Percentiles rank a stretch among this genome's conserved stretches.
Evolutionary conservation across 2,797 vertebrate species (phyloP).

Genomic region (Danio choprae): DNA sequence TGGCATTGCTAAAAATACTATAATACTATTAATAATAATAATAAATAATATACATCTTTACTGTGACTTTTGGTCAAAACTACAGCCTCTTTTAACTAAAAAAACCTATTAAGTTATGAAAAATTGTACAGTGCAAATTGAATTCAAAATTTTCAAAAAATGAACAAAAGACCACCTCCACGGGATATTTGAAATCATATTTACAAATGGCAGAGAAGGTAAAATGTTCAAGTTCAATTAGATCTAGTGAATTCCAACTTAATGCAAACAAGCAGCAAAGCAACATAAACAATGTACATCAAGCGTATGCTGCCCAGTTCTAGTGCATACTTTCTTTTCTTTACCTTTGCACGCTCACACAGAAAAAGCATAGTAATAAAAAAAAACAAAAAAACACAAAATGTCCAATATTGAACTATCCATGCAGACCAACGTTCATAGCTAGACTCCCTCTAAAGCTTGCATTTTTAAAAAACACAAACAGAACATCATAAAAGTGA

Average conservation of each 20-base stretch:
- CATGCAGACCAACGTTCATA: not conserved
- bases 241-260: not conserved
- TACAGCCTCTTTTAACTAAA: too few species aligned
- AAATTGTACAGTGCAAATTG: too few species aligned
- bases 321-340: not conserved
- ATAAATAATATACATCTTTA: too few species aligned
- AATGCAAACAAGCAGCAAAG: not conserved
- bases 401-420: not conserved
- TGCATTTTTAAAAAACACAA: not conserved
- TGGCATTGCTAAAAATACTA: too few species aligned
- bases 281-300: not conserved
- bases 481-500: slow-evolving; percentile 4
- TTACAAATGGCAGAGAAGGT: not conserved
- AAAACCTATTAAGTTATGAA: too few species aligned
- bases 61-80: too few species aligned
- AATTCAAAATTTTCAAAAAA: too few species aligned
- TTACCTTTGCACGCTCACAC: not conserved
- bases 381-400: not conserved
- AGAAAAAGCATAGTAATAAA: not conserved
- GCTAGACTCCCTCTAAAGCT: not conserved
- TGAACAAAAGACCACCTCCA: too few species aligned
- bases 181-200: too few species aligned
- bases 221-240: not conserved
- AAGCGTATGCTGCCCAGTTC: not conserved
- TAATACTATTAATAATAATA: too few species aligned